A percentile compares a stretch with the other conserved stretches of the same genome.
These are phyloP conservation scores for Aphidius ervi DNA, from an alignment of 1,140 invertebrate species.

Conservation along the genomic window DNA sequence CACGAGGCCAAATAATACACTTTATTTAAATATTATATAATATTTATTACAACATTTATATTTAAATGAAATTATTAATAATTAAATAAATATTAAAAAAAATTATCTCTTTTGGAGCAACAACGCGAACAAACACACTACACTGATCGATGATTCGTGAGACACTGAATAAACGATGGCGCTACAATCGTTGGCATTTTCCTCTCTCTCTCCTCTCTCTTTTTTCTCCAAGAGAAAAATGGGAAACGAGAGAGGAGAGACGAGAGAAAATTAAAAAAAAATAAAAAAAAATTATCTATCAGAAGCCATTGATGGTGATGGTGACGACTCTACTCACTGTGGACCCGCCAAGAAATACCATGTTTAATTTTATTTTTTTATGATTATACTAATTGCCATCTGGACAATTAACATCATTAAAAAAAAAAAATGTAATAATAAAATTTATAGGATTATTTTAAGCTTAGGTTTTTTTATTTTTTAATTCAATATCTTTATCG, in stretches of 20 bases:
- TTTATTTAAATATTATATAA: slow-evolving; percentile 1
- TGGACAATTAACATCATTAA: no score
- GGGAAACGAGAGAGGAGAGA: no score
- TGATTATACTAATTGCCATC: neutral
- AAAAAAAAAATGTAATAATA: no score
- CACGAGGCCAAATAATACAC: slow-evolving; percentile 16
- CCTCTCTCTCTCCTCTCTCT: neutral
- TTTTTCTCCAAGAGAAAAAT: neutral
- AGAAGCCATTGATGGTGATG: neutral
- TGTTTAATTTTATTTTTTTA: neutral
- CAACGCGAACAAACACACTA: slow-evolving; percentile 41
- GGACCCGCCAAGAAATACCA: slow-evolving; percentile 9
- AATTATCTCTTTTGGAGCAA: slow-evolving; percentile 38
- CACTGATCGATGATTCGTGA: slow-evolving; percentile 46
- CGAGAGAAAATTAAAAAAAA: no score
- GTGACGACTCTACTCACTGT: neutral
- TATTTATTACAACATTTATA: neutral
- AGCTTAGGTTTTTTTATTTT: slow-evolving; percentile 24
- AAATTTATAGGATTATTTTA: no score
- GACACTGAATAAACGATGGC: slow-evolving; percentile 37
- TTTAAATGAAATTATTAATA: slow-evolving; percentile 6
- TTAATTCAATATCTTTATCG: slow-evolving; percentile 23
- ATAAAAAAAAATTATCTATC: no score
- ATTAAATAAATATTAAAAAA: slow-evolving; percentile 26
- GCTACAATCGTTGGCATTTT: slow-evolving; percentile 29